Percentiles rank a stretch among this genome's conserved stretches.
These are phyloP conservation scores for Lordiphosa stackelbergi DNA, from an alignment of 1,140 invertebrate species.

Conservation along the genomic window DNA sequence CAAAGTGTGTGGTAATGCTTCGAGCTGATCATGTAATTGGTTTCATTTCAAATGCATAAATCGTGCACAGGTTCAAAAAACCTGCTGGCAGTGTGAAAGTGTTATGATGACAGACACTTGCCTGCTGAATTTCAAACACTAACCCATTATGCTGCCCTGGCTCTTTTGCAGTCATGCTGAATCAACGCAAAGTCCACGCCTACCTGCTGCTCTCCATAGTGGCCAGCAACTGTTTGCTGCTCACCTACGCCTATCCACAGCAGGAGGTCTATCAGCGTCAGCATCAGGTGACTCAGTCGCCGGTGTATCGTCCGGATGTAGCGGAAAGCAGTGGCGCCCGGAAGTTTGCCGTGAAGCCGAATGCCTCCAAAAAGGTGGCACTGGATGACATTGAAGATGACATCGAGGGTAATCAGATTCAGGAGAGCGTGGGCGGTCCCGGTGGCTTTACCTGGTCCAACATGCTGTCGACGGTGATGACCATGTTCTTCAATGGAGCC, in stretches of 20 bases:
- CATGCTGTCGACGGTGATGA: constrained; percentile 86
- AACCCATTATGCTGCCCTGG: constrained; percentile 18
- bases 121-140: constrained; percentile 34
- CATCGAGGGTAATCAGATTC: constrained; percentile 87
- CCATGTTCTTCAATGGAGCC: constrained; percentile 87
- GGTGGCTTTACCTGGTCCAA: constrained; percentile 90
- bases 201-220: constrained; percentile 77
- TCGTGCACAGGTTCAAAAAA: constrained; percentile 49
- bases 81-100: constrained; percentile 47
- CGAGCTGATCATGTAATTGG: constrained; percentile 28
- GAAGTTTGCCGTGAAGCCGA: constrained; percentile 92
- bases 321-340: constrained; percentile 64
- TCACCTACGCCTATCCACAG: constrained; percentile 77
- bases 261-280: constrained; percentile 67
- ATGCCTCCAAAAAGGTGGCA: constrained; percentile 90
- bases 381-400: constrained; percentile 87
- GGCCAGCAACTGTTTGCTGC: constrained; percentile 77
- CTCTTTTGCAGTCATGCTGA: constrained; percentile 73
- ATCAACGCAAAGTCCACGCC: constrained; percentile 76
- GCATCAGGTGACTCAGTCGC: constrained; percentile 50
- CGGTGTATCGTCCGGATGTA: constrained; percentile 50
- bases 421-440: constrained; percentile 79
- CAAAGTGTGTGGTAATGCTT: neutral
- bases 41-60: constrained; percentile 28
- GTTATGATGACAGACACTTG: constrained; percentile 29